These are phyloP conservation scores for Caenorhabditis uteleia DNA, from an alignment of 2,888 invertebrate genomes.

Conservation along the genomic window DNA sequence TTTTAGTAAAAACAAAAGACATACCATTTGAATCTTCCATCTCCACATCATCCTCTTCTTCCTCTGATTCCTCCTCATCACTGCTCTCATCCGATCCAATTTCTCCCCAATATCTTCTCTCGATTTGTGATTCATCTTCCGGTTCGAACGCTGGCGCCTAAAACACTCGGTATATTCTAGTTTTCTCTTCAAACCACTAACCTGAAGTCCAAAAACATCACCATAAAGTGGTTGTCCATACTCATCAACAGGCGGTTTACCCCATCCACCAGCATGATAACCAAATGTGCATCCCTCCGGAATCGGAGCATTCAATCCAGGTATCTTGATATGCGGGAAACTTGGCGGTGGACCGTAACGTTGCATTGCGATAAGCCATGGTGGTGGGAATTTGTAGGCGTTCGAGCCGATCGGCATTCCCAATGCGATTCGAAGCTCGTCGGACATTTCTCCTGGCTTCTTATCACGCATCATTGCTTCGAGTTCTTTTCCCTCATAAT, in stretches of 20 bases:
- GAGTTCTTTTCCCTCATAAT: conserved; percentile 89
- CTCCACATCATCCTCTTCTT: conserved; percentile 53
- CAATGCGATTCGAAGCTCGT: conserved; percentile 91
- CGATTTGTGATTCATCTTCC: conserved; percentile 85
- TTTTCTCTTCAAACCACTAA: conserved; percentile 15
- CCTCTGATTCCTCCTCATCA: conserved; percentile 68
- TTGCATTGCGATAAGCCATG: conserved; percentile 96
- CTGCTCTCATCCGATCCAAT: conserved; percentile 83
- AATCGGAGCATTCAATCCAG: conserved; percentile 93
- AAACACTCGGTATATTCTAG: neutral
- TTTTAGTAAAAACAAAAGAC: neutral
- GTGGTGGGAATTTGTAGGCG: conserved; percentile 79
- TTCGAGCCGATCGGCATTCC: conserved; percentile 96
- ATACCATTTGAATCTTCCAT: conserved; percentile 4
- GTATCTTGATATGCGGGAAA: conserved; percentile 94
- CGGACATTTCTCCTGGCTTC: conserved; percentile 95
- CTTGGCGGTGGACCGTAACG: conserved; percentile 98
- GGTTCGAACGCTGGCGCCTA: conserved; percentile 47
- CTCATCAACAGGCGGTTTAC: conserved; percentile 98
- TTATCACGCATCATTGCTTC: conserved; percentile 96
- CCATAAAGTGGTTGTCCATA: conserved; percentile 96
- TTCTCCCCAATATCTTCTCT: conserved; percentile 94
- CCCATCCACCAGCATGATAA: conserved; percentile 99
- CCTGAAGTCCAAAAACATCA: conserved; percentile 89
- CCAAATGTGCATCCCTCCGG: conserved; percentile 94